Conservation (phyloP, 2,888 invertebrate species). For the Meiosimyza platycephala region DNA sequence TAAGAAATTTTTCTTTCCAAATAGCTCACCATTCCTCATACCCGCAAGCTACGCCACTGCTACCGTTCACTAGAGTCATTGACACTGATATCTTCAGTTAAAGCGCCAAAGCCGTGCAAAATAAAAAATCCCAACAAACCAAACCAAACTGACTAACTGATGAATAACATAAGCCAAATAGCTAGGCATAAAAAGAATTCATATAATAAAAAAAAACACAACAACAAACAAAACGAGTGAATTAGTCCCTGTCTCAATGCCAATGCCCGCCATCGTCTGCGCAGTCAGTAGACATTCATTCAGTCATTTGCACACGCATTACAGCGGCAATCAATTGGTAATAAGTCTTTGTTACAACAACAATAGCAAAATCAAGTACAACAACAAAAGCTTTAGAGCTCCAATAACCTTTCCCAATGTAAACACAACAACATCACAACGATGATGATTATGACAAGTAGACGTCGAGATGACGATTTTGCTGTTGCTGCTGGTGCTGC, state of each 20-base stretch:
- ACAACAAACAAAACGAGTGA: background rate
- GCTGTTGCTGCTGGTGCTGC: background rate
- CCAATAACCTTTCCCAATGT: constrained; percentile 36
- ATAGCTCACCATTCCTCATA: too few relatives aligned
- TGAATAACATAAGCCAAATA: background rate
- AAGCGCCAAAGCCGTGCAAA: too few relatives aligned
- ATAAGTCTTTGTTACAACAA: constrained; percentile 4
- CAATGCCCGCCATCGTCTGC: constrained; percentile 2
- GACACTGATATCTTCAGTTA: too few relatives aligned
- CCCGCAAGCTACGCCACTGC: too few relatives aligned
- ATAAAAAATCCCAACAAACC: too few relatives aligned
- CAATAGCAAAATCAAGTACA: background rate
- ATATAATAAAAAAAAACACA: background rate
- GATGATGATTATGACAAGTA: constrained; percentile 18
- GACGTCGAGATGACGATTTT: constrained; percentile 13
- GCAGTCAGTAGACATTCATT: background rate
- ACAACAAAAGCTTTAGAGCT: constrained; percentile 26
- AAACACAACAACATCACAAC: constrained; percentile 3
- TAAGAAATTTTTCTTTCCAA: too few relatives aligned
- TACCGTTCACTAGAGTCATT: too few relatives aligned
- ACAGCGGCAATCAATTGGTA: constrained; percentile 6
- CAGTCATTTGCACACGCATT: constrained; percentile 11
- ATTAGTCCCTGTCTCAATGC: constrained; percentile 5
- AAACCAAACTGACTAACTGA: background rate
- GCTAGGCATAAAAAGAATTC: constrained; percentile 10